A percentile compares a stretch with the other conserved stretches of the same genome.
Evolutionary conservation across 2,797 vertebrate genomes (phyloP).

Genomic region (Oceanodroma leucorhoa): DNA sequence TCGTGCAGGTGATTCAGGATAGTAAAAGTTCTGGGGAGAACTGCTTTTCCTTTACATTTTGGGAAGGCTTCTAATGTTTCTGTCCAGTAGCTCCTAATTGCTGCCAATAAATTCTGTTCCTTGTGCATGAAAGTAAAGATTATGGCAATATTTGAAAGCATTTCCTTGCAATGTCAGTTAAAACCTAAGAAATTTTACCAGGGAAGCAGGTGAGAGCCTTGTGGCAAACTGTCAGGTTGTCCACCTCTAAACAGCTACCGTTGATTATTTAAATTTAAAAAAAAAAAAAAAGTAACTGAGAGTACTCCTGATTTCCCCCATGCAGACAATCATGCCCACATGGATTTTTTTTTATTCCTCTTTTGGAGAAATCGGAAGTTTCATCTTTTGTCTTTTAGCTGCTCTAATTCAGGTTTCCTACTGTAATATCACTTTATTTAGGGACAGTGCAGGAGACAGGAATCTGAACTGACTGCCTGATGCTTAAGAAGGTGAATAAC

Average conservation of each 20-base stretch:
- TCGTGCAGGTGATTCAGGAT: not conserved
- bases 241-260: not conserved
- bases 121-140: not conserved
- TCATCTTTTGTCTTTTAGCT: not conserved
- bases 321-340: rapidly evolving
- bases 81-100: not conserved
- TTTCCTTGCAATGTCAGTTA: not conserved
- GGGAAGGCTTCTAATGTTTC: not conserved
- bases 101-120: not conserved
- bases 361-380: not conserved
- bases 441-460: not conserved
- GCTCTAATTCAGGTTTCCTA: not conserved
- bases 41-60: not conserved
- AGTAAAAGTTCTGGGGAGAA: not conserved
- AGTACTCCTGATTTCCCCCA: not conserved
- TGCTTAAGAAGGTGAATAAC: conserved; percentile 55
- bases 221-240: not conserved
- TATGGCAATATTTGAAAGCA: not conserved
- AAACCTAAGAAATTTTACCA: not conserved
- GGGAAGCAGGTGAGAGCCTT: not conserved
- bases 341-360: too few species aligned
- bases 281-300: not conserved
- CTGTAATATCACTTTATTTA: not conserved
- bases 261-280: not conserved
- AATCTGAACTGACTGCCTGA: conserved; percentile 3